Evolutionary conservation across 2,113 vertebrate species (phyloP), one percentile per base, ranked within the genome.

Genomic region (Mustela nigripes): DNA sequence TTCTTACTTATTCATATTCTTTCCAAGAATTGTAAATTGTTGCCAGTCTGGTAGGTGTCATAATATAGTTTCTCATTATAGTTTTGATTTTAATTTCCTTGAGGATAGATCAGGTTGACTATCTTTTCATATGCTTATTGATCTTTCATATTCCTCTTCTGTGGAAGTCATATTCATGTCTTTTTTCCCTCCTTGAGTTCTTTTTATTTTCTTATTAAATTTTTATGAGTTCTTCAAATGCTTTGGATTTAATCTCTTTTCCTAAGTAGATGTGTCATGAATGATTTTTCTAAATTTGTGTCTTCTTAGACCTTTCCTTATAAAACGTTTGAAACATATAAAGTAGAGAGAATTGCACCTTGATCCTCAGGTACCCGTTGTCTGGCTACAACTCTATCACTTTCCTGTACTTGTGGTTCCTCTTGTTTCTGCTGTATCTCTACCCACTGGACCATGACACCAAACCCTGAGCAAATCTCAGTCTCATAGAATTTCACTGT

Each of bases 31-130:
- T 89, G 33, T 6, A 73, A 31, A 15, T 63, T 87, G 81, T 90
- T 83, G n/a, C 12, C 28, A 36, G 36, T 42, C 14, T 65, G 1
- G 33, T 80, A 50, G 33, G 33, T 81, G 19, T 56, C 9, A 0
- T 73, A 79, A 78, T 50, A 71, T 45, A n/a, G 8, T 31, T 60
- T 45, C n/a, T 89, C n/a, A 50, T 56, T 86, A 19, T 48, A n/a
- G 19, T 83, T 94, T 95, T 78, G 62, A 78, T 65, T 95, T 95
- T 94, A 91, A 94, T 82, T 95, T 79, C 10, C 62, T 7, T 48
- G n/a, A 85, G 90, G 48, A 63, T 22, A 65, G n/a, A 16, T 87
- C 39, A 73, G 42, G 14, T 65, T 84, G 74, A 92, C 45, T 18
- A 81, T 81, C 19, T 91, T 89, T 74, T 94, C 33, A 56, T 83